Percentiles rank a stretch among this genome's conserved stretches.
Conservation (phyloP, 2,888 invertebrate species). For the Philereme vetulata region DNA sequence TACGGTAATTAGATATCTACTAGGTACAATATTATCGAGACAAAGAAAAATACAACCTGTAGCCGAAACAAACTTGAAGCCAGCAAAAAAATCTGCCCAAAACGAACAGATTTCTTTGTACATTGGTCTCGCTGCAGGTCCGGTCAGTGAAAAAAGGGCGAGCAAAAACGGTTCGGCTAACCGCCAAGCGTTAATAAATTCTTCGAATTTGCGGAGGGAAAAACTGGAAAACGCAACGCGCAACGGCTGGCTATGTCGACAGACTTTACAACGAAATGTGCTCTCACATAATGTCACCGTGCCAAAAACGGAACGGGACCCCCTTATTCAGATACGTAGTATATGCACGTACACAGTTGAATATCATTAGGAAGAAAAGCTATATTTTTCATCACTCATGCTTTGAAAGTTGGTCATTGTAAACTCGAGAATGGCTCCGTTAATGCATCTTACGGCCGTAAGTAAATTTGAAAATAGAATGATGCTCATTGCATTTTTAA, state of each 20-base stretch:
- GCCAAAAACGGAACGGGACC: slow-evolving; percentile 33
- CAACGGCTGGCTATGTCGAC: slow-evolving; percentile 48
- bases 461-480: too few species aligned
- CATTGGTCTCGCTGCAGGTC: slow-evolving; percentile 56
- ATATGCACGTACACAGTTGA: not conserved
- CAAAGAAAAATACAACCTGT: not conserved
- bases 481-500: too few species aligned
- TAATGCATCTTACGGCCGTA: too few species aligned
- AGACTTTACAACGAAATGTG: slow-evolving; percentile 38
- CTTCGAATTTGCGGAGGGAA: slow-evolving; percentile 68
- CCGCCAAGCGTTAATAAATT: slow-evolving; percentile 81
- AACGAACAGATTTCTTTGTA: slow-evolving; percentile 59
- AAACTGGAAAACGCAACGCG: slow-evolving; percentile 58
- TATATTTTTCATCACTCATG: too few species aligned
- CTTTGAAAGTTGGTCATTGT: too few species aligned
- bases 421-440: too few species aligned
- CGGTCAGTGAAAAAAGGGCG: slow-evolving; percentile 63
- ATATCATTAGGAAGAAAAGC: not conserved
- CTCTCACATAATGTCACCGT: slow-evolving; percentile 32
- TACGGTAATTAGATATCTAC: too few species aligned
- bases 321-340: slow-evolving; percentile 8
- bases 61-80: slow-evolving; percentile 26
- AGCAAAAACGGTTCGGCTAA: slow-evolving; percentile 73
- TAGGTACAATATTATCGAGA: too few species aligned
- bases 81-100: slow-evolving; percentile 43